Conservation (phyloP, 2,888 invertebrate genomes). For the Drosophila tripunctata region DNA sequence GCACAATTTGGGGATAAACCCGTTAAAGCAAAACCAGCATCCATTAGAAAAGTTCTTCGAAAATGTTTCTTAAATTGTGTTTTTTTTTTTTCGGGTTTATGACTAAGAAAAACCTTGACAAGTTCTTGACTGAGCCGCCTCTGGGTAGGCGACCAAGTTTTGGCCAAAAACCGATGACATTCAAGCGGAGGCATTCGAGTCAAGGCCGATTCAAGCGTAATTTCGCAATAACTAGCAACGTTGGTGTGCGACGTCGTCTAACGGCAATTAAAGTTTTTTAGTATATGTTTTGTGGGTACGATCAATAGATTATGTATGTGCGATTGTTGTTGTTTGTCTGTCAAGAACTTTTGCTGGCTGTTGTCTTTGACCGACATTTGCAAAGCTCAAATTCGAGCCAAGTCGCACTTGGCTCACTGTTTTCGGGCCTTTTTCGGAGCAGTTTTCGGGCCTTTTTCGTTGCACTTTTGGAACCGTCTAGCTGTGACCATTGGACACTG, state of each 20-base stretch:
- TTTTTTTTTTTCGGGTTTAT: slow-evolving; percentile 10
- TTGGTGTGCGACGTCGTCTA: slow-evolving; percentile 31
- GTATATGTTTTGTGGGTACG: slow-evolving; percentile 11
- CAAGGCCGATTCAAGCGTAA: slow-evolving; percentile 52
- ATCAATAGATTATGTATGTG: slow-evolving; percentile 28
- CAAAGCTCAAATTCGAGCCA: slow-evolving; percentile 24
- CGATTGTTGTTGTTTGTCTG: slow-evolving; percentile 24
- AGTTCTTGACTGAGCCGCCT: slow-evolving; percentile 37
- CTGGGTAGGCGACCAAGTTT: slow-evolving; percentile 18
- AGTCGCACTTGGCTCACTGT: slow-evolving; percentile 12
- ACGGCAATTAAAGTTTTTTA: slow-evolving; percentile 65
- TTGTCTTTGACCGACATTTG: slow-evolving; percentile 75
- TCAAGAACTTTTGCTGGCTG: slow-evolving; percentile 66
- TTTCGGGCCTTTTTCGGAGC: slow-evolving; percentile 25
- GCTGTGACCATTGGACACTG: not conserved
- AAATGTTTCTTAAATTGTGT: slow-evolving; percentile 4
- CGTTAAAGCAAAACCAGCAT: not conserved
- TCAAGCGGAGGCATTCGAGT: slow-evolving; percentile 56
- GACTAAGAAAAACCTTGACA: slow-evolving; percentile 17
- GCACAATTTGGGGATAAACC: not conserved
- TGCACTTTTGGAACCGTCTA: not conserved
- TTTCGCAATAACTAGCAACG: slow-evolving; percentile 39
- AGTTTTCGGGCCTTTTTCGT: not conserved
- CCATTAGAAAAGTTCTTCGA: not conserved
- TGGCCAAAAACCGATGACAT: slow-evolving; percentile 48